These are phyloP conservation scores for Anguilla megastoma DNA, from an alignment of 2,797 vertebrate genomes.

Conservation along the genomic window DNA sequence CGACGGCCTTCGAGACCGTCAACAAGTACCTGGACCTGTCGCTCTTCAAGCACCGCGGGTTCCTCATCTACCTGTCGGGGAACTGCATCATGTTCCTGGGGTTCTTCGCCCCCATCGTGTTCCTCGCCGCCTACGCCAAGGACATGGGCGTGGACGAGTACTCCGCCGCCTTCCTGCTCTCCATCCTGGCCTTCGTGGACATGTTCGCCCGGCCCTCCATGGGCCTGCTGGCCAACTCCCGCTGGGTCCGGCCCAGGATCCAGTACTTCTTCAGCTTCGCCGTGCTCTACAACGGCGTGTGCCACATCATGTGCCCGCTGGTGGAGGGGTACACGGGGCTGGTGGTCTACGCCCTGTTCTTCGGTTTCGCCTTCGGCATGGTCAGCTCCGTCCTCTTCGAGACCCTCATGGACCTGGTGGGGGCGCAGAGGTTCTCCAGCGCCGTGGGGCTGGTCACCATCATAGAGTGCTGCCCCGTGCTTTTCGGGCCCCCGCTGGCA, in stretches of 20 bases:
- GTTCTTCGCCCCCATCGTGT: conserved; percentile 94
- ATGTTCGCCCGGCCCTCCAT: conserved; percentile 92
- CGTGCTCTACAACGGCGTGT: conserved; percentile 88
- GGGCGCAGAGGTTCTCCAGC: conserved; percentile 89
- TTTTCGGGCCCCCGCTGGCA: conserved; percentile 91
- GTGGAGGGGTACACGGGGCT: conserved; percentile 81
- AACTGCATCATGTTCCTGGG: conserved; percentile 96
- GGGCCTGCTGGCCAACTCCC: conserved; percentile 89
- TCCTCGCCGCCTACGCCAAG: conserved; percentile 90
- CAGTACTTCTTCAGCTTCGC: conserved; percentile 96
- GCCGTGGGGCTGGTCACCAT: conserved; percentile 93
- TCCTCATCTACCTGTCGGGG: conserved; percentile 93
- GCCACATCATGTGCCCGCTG: conserved; percentile 88
- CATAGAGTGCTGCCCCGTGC: conserved; percentile 91
- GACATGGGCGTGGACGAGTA: conserved; percentile 92
- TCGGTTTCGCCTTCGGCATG: conserved; percentile 96
- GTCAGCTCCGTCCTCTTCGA: conserved; percentile 94
- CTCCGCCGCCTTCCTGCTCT: conserved; percentile 89
- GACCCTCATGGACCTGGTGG: conserved; percentile 93
- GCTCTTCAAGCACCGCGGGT: conserved; percentile 93
- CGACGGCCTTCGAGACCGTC: conserved; percentile 63
- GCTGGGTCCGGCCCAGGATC: conserved; percentile 84
- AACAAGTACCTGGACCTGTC: conserved; percentile 88
- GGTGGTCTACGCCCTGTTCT: conserved; percentile 89
- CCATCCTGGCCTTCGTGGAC: conserved; percentile 92